Evolutionary conservation across 2,888 invertebrate species (phyloP).

Genomic region (Acanthosepion lycidas): DNA sequence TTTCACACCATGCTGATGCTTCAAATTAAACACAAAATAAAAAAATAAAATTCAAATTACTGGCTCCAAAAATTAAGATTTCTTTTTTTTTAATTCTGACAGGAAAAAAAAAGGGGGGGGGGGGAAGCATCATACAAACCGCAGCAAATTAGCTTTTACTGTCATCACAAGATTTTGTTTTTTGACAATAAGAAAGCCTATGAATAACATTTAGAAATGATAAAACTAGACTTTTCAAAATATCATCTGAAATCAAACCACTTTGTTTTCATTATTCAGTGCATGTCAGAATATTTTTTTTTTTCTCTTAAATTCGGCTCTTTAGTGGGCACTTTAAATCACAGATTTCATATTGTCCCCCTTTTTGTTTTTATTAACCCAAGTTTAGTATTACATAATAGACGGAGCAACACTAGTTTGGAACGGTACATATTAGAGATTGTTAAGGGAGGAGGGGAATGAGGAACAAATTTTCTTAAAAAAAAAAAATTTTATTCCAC

Average conservation of each 20-base stretch:
- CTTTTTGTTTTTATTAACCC: background rate
- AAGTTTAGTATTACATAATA: background rate
- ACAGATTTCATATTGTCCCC: background rate
- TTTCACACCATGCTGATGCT: background rate
- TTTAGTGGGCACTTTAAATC: background rate
- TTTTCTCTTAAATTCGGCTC: background rate
- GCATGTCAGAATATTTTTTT: background rate
- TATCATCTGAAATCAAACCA: background rate
- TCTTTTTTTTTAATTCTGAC: background rate
- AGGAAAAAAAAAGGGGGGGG: background rate
- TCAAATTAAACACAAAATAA: background rate
- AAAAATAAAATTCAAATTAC: background rate
- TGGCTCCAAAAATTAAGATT: background rate
- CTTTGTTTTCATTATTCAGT: background rate
- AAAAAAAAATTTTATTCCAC: background rate
- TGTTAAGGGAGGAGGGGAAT: background rate
- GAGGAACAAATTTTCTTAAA: background rate
- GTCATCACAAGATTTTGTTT: too few relatives aligned
- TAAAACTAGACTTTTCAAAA: background rate
- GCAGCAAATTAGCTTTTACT: too few relatives aligned
- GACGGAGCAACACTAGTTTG: constrained; percentile 33
- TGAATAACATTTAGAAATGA: too few relatives aligned
- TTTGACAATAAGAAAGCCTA: too few relatives aligned
- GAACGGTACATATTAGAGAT: background rate
- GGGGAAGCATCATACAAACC: too few relatives aligned